Evolutionary conservation across 2,888 invertebrate genomes (phyloP).

Genomic region (Callyntrura sp.): DNA sequence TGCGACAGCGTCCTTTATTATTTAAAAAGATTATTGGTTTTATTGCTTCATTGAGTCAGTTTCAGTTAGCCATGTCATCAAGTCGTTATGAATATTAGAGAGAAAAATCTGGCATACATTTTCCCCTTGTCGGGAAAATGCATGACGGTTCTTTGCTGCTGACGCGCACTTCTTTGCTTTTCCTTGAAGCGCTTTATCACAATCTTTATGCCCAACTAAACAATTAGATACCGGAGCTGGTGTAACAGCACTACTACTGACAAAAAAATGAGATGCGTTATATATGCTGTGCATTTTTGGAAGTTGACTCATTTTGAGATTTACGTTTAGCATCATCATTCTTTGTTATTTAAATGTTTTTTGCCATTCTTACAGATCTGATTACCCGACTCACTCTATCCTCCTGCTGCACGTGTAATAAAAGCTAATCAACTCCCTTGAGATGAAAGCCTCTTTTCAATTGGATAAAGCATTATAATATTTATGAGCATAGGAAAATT

Average conservation of each 20-base stretch:
- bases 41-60: constrained; percentile 64
- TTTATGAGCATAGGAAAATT: constrained; percentile 12
- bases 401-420: background rate
- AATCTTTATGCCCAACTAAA: background rate
- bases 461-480: background rate
- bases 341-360: background rate
- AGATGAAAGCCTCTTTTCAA: constrained; percentile 12
- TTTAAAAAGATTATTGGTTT: constrained; percentile 71
- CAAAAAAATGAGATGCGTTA: constrained; percentile 48
- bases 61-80: constrained; percentile 64
- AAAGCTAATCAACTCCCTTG: background rate
- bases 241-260: constrained; percentile 21
- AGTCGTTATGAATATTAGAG: background rate
- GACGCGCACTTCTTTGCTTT: background rate
- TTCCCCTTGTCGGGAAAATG: background rate
- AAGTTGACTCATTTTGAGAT: constrained; percentile 45
- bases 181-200: background rate
- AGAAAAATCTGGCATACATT: background rate
- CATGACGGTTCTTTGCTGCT: background rate
- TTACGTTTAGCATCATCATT: background rate
- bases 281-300: constrained; percentile 69
- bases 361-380: constrained; percentile 6
- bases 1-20: constrained; percentile 53
- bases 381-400: background rate
- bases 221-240: constrained; percentile 22